Evolutionary conservation across 2,888 invertebrate genomes (phyloP).

Genomic region (Papilio protenor): DNA sequence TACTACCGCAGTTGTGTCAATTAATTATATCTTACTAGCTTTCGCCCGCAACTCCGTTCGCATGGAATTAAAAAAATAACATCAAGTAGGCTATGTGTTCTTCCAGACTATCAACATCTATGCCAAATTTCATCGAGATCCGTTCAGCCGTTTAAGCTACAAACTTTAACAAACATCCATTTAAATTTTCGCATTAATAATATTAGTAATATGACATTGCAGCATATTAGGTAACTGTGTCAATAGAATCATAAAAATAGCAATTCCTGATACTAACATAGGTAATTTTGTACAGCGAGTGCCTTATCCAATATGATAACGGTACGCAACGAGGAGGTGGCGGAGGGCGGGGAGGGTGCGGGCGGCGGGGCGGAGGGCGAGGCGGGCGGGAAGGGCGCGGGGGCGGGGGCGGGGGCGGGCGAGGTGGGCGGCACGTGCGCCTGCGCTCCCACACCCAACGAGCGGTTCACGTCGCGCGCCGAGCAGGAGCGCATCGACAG

Average conservation of each 20-base stretch:
- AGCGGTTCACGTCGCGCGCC: conserved; percentile 67
- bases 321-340: conserved; percentile 62
- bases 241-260: neutral
- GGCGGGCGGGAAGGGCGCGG: conserved; percentile 53
- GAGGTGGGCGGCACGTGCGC: conserved; percentile 70
- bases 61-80: no score
- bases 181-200: no score
- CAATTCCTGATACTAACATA: neutral
- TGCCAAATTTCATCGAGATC: no score
- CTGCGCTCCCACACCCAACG: conserved; percentile 57
- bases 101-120: no score
- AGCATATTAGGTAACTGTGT: neutral
- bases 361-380: conserved; percentile 55
- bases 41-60: no score
- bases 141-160: no score
- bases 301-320: conserved; percentile 70
- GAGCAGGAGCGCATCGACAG: conserved; percentile 85
- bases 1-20: no score
- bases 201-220: no score
- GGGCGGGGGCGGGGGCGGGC: conserved; percentile 62
- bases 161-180: no score
- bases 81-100: no score
- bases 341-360: conserved; percentile 59
- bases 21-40: no score
- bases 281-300: conserved; percentile 58